Conservation (phyloP, 2,888 invertebrate genomes). For the Drymonia ruficornis region DNA sequence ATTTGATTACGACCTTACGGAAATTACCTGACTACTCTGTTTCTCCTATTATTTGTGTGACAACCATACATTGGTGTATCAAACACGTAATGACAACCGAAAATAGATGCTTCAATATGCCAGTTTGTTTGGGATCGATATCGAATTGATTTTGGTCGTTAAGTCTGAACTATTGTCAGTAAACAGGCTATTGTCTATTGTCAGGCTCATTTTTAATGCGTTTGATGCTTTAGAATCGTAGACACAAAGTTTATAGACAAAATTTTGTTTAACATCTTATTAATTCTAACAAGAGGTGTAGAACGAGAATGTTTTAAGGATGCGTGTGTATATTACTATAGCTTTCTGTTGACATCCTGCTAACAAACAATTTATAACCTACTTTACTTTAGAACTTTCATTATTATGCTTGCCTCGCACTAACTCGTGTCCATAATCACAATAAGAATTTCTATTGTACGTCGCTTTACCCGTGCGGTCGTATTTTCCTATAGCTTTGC, state of each 20-base stretch:
- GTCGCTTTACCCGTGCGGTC: not conserved
- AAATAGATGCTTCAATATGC: constrained; percentile 1
- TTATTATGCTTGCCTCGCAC: not conserved
- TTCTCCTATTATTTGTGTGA: no score
- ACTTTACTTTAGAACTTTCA: not conserved
- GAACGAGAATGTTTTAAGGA: no score
- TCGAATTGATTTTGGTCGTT: not conserved
- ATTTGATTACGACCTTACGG: no score
- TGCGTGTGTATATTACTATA: no score
- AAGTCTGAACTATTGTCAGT: constrained; percentile 1
- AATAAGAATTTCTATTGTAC: not conserved
- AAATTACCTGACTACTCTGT: no score
- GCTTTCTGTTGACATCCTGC: not conserved
- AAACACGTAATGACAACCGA: not conserved
- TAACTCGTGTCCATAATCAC: not conserved
- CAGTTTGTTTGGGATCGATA: constrained; percentile 1
- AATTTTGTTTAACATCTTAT: no score
- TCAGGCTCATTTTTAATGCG: constrained; percentile 12
- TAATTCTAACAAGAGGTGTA: no score
- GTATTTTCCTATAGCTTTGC: not conserved
- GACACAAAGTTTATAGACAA: not conserved
- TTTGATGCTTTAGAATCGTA: not conserved
- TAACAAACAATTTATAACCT: not conserved
- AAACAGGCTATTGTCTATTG: constrained; percentile 12
- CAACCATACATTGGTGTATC: no score